Conservation (phyloP, 2,113 vertebrate species). For the Phylloscopus trochilus region DNA sequence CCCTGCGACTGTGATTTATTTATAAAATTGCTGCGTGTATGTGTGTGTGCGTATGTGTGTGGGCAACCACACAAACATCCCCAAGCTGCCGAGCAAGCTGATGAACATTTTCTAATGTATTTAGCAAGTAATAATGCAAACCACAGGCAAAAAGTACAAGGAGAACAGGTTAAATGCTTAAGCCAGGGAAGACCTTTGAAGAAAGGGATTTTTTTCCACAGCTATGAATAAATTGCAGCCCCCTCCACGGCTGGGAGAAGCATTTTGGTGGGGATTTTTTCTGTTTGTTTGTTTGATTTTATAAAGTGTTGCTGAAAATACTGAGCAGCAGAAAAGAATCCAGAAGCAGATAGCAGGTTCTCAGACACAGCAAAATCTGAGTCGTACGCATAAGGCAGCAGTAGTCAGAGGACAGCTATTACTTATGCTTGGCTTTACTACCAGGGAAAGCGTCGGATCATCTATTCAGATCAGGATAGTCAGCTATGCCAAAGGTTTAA, state of each 20-base stretch:
- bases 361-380: not conserved
- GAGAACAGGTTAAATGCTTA: not conserved
- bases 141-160: not conserved
- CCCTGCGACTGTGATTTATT: conserved; percentile 40
- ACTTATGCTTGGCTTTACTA: conserved; percentile 44
- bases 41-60: not conserved
- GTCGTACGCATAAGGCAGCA: not conserved
- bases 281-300: not conserved
- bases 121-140: conserved; percentile 42
- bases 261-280: not conserved
- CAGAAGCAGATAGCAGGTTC: not conserved
- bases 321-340: not conserved
- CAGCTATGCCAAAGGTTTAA: conserved; percentile 53
- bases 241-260: not conserved
- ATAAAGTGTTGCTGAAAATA: not conserved
- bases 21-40: conserved; percentile 8
- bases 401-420: conserved; percentile 7
- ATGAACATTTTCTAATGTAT: conserved; percentile 22
- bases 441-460: not conserved
- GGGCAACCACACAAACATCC: conserved; percentile 31
- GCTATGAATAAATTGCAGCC: not conserved
- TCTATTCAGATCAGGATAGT: conserved; percentile 48
- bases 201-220: not conserved
- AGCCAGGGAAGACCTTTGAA: not conserved
- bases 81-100: conserved; percentile 15